Evolutionary conservation across 2,797 vertebrate species (phyloP).

Genomic region (Heliangelus exortis): DNA sequence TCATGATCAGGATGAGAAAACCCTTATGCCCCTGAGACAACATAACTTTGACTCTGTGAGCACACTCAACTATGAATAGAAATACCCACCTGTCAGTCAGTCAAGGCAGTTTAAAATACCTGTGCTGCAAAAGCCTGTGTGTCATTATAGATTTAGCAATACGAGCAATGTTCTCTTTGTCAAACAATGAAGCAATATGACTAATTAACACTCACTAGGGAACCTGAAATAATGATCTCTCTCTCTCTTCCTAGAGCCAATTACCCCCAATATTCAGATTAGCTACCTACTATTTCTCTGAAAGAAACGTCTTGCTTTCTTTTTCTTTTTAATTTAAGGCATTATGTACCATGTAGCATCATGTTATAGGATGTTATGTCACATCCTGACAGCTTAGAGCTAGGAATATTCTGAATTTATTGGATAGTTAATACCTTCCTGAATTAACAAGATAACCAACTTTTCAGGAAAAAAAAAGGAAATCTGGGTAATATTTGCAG

Average conservation of each 20-base stretch:
- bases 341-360: conserved; percentile 83
- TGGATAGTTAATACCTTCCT: conserved; percentile 78
- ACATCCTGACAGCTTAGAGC: conserved; percentile 82
- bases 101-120: conserved; percentile 82
- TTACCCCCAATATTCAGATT: conserved; percentile 85
- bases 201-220: conserved; percentile 84
- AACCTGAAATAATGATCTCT: conserved; percentile 82
- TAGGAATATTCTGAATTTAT: conserved; percentile 78
- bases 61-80: conserved; percentile 71
- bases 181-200: conserved; percentile 83
- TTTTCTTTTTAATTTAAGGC: conserved; percentile 78
- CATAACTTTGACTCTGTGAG: conserved; percentile 44
- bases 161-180: conserved; percentile 79
- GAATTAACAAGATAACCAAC: conserved; percentile 81
- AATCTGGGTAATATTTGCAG: conserved; percentile 67
- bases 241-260: conserved; percentile 80
- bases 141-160: conserved; percentile 81
- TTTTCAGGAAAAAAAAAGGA: conserved; percentile 69
- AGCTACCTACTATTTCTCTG: conserved; percentile 77
- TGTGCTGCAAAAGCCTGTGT: conserved; percentile 77
- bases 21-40: conserved; percentile 24
- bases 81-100: conserved; percentile 79
- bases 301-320: conserved; percentile 77
- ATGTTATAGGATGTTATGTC: conserved; percentile 82
- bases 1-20: conserved; percentile 54